These are phyloP conservation scores for Condylostylus longicornis DNA, from an alignment of 1,140 invertebrate genomes.

Conservation along the genomic window DNA sequence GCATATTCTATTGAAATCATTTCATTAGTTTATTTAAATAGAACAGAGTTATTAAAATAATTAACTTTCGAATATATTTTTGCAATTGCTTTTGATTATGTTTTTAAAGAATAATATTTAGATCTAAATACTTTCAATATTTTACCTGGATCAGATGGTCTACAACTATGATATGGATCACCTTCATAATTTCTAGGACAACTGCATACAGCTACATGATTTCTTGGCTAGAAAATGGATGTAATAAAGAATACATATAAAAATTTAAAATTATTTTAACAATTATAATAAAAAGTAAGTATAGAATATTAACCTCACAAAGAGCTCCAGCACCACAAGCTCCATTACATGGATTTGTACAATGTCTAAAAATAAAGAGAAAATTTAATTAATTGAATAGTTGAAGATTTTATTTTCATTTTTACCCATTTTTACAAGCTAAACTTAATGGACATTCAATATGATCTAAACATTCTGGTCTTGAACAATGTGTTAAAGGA, in stretches of 20 bases:
- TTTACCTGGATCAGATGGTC: conserved; percentile 45
- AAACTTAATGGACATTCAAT: conserved; percentile 45
- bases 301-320: conserved; percentile 43
- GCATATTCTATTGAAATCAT: too few relatives aligned
- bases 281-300: conserved; percentile 25
- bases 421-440: conserved; percentile 63
- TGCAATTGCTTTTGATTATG: neutral
- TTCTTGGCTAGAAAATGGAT: conserved; percentile 40
- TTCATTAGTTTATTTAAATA: too few relatives aligned
- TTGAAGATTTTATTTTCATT: too few relatives aligned
- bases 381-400: too few relatives aligned
- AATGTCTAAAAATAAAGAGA: too few relatives aligned
- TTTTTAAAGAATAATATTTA: neutral
- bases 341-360: conserved; percentile 58
- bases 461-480: conserved; percentile 46
- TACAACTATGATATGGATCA: conserved; percentile 54
- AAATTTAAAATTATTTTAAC: neutral
- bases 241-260: conserved; percentile 16
- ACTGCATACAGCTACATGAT: conserved; percentile 69
- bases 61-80: neutral
- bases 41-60: too few relatives aligned
- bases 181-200: conserved; percentile 70
- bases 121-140: neutral
- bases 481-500: conserved; percentile 45
- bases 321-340: conserved; percentile 55